Percentiles rank a stretch among this genome's conserved stretches.
Conservation (phyloP, 2,797 vertebrate species). For the Myripristis murdjan region DNA sequence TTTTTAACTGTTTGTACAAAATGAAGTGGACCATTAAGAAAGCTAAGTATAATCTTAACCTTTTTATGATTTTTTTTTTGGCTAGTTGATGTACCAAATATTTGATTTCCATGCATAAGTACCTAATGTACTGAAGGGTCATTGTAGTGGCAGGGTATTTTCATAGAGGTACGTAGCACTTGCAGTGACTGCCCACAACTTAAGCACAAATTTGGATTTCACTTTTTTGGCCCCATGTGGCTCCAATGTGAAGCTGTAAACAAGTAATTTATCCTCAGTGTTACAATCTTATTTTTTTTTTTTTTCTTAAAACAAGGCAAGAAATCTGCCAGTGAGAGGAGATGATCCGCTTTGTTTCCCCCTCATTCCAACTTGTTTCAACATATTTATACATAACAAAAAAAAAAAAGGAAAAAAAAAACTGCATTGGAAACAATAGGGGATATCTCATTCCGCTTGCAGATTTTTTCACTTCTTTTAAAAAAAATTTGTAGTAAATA, state of each 20-base stretch:
- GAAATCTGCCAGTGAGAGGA: too few species aligned
- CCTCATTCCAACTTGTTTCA: too few species aligned
- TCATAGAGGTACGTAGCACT: conserved; percentile 46
- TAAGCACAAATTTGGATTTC: conserved; percentile 63
- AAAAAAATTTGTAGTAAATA: too few species aligned
- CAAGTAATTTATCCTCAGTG: too few species aligned
- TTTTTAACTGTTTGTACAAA: conserved; percentile 75
- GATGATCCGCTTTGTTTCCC: too few species aligned
- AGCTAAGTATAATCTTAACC: conserved; percentile 47
- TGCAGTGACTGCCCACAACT: conserved; percentile 34
- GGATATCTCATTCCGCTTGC: too few species aligned
- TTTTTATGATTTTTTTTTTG: conserved; percentile 40
- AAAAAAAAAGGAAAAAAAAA: too few species aligned
- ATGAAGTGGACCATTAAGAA: conserved; percentile 50
- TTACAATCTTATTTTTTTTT: too few species aligned
- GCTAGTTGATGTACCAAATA: conserved; percentile 73
- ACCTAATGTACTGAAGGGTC: conserved; percentile 16
- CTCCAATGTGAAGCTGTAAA: conserved; percentile 25
- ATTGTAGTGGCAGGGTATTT: conserved; percentile 20
- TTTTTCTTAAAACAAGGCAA: too few species aligned
- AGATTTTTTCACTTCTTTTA: too few species aligned
- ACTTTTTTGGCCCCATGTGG: conserved; percentile 31
- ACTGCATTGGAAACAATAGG: too few species aligned
- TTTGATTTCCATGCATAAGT: conserved; percentile 52
- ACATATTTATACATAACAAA: too few species aligned